Base-by-base conservation (phyloP, 2,797 vertebrate genomes). In the Aplochiton taeniatus region DNA sequence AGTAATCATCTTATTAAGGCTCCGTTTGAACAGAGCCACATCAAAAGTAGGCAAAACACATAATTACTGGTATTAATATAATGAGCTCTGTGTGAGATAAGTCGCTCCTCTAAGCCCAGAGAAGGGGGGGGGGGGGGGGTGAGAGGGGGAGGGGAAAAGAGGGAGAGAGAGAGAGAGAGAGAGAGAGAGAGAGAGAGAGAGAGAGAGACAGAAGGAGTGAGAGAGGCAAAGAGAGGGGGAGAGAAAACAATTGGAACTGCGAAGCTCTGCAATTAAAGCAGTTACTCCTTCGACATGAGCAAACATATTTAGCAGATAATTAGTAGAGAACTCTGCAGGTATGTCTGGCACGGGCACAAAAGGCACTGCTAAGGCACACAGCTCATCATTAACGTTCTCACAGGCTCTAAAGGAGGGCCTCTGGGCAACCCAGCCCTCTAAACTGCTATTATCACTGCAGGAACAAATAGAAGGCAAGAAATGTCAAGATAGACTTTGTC, bases 231-330 rank as follows among this genome's bases (percentile, higher is more conserved):
- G n/a, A n/a, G n/a, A n/a, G n/a, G 78, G 61, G 11, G 62, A 55
- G 43, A 11, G 10, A 14, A 58, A 20, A 18, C 80, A 88, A 90
- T 84, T 86, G 88, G 79, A 85, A 89, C 89, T 78, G 78, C 85
- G 31, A 20, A 50, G 85, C 81, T 80, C 80, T 86, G 89, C 91
- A 94, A 92, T 95, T 94, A 95, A 90, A 90, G 88, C 88, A 90
- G 86, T 90, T 84, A 82, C 84, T 91, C 86, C 90, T 89, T 87
- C 89, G 88, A 93, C 93, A 89, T 87, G 92, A 95, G 91, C 91
- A 90, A 91, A 94, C 92, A 91, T 80, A 94, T 94, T 95, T 94
- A 93, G 90, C 76, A 91, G 93, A 91, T 95, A 94, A 96, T 95
- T 95, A 95, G 91, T 81, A 87, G 92, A 95, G 93, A 78, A 88